phyloP scores from a whole-genome alignment of 2,888 invertebrate genomes.

The Ophion slaviceki region DNA sequence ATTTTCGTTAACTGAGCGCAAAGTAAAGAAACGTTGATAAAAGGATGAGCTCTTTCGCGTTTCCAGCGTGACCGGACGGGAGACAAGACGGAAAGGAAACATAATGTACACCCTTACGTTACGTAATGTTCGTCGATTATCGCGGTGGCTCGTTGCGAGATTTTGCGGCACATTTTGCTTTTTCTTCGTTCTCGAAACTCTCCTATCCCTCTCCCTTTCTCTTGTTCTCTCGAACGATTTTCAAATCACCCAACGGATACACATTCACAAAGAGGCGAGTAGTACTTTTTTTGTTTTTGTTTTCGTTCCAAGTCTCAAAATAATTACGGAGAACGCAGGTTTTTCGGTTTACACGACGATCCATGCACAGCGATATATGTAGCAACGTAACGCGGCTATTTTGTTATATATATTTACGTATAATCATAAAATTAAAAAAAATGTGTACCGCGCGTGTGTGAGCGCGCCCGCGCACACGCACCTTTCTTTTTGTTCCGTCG shows the following conservation, averaged over 20 bases:
- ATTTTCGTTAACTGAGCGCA: not conserved
- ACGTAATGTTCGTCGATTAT: constrained; percentile 41
- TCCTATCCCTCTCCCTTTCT: not conserved
- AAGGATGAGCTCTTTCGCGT: constrained; percentile 7
- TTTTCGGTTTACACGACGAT: constrained; percentile 63
- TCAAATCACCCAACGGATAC: not conserved
- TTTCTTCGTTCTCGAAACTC: not conserved
- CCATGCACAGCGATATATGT: constrained; percentile 2
- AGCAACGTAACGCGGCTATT: constrained; percentile 72
- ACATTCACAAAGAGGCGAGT: constrained; percentile 46
- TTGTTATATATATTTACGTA: constrained; percentile 58
- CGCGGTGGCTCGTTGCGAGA: constrained; percentile 30
- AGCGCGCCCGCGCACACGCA: not conserved
- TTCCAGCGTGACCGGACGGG: constrained; percentile 18
- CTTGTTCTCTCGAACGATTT: not conserved
- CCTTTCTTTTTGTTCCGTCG: not conserved
- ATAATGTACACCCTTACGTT: constrained; percentile 34
- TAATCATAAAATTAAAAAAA: constrained; percentile 19
- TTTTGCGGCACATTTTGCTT: not conserved
- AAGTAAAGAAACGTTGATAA: constrained; percentile 18
- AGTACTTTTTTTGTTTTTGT: constrained; percentile 42
- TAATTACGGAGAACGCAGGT: constrained; percentile 63
- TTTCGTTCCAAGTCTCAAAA: constrained; percentile 55
- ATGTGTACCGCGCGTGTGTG: constrained; percentile 8
- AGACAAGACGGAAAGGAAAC: constrained; percentile 23